These are phyloP conservation scores for Penaeus vannamei DNA, from an alignment of 1,140 invertebrate species.

Conservation along the genomic window DNA sequence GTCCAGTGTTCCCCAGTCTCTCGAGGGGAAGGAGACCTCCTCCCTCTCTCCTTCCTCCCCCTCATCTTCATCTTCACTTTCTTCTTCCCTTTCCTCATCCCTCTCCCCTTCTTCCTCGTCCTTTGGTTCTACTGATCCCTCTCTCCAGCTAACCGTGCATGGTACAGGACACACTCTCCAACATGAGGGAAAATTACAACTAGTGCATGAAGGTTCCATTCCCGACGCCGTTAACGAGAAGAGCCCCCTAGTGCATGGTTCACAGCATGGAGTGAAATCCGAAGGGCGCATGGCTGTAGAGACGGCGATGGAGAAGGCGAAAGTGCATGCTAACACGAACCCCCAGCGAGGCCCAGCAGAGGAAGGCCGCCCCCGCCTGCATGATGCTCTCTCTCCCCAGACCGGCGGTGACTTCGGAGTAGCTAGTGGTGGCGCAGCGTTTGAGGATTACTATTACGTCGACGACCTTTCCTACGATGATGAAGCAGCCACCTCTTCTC, in stretches of 20 bases:
- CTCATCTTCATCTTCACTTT: not conserved
- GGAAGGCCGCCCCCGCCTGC: slow-evolving; percentile 30
- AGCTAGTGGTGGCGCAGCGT: slow-evolving; percentile 10
- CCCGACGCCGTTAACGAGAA: not conserved
- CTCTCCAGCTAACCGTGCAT: slow-evolving; percentile 41
- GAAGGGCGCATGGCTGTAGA: not conserved
- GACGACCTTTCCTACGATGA: slow-evolving; percentile 49
- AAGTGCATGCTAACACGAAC: slow-evolving; percentile 2
- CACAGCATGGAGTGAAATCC: slow-evolving; percentile 21
- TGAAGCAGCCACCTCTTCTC: slow-evolving; percentile 39
- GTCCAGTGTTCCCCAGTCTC: too few species aligned
- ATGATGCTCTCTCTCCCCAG: slow-evolving; percentile 44
- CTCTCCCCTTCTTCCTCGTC: not conserved
- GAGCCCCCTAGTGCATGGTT: slow-evolving; percentile 47
- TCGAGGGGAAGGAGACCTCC: too few species aligned
- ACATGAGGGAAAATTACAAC: slow-evolving; percentile 19
- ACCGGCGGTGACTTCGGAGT: slow-evolving; percentile 17
- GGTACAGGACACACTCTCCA: slow-evolving; percentile 27
- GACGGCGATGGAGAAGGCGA: not conserved
- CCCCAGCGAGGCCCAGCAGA: not conserved
- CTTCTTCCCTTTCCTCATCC: slow-evolving; percentile 21
- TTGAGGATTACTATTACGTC: slow-evolving; percentile 62
- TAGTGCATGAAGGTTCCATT: slow-evolving; percentile 46
- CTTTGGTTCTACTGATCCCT: slow-evolving; percentile 9
- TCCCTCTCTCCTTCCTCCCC: not conserved